Evolutionary conservation across 1,140 invertebrate species (phyloP), one percentile per base, ranked within the genome.

Genomic region (Zaprionus davidi): DNA sequence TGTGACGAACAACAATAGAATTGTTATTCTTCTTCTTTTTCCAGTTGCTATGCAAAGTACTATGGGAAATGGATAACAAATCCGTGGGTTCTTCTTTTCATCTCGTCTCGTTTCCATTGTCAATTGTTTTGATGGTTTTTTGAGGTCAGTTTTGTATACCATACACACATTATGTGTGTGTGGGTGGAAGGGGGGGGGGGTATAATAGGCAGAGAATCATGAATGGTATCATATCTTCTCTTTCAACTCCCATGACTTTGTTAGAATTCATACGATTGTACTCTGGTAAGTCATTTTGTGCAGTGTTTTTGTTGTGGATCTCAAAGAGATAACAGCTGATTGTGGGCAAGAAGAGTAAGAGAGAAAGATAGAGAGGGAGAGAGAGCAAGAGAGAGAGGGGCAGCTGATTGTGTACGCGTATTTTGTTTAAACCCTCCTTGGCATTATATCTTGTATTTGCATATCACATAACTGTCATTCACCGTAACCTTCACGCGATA

Each of bases 31-130:
- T 76, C 20, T 63, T 59, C 31, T 17, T 69, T 53, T 36, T 67
- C 7, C 22, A 22, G 57, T 70, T 28, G 26, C 53, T 56, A 69
- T 57, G 65, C 34, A 79, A 71, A 62, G 51, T 46, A n/a, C 46
- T 74, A 49, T 86, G 83, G 70, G 83, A 86, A 87, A 71, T 67
- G 55, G 55, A 81, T 70, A 75, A 74, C 69, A 73, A 73, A 70
- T 71, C 62, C 64, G 83, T 87, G 83, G 83, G 83, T 68, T 76
- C 73, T 76, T 74, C 49, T 44, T 22, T 69, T 44, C 68, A 55
- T 24, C 56, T 38, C 44, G 55, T 41, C 62, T 73, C 55, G 34
- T 34, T 51, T 13, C 15, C 57, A 74, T 75, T 78, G 66, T 75
- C 53, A 70, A 73, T 72, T 67, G 63, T 78, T 76, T 58, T 51